Evolutionary conservation across 2,113 vertebrate genomes (phyloP).

Genomic region (Tragelaphus scriptus): DNA sequence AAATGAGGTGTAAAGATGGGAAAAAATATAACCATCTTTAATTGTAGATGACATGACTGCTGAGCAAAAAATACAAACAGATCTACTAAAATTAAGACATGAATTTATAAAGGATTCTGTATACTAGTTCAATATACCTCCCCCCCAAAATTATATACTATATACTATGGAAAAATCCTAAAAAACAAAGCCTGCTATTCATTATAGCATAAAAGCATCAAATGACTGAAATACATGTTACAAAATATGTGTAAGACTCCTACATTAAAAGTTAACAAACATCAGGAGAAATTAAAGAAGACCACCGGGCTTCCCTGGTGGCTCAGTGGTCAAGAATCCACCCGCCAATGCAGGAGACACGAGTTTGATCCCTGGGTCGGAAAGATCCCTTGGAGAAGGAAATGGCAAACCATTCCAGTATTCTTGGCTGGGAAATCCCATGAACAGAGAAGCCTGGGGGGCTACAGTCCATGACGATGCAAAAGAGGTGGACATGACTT

Average conservation of each 20-base stretch:
- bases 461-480: background rate
- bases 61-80: background rate
- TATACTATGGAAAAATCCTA: background rate
- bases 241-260: background rate
- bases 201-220: background rate
- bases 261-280: background rate
- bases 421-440: background rate
- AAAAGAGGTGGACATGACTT: background rate
- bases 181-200: background rate
- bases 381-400: background rate
- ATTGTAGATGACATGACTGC: background rate
- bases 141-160: background rate
- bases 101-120: background rate
- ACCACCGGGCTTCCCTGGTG: background rate
- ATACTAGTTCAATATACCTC: background rate
- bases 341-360: background rate
- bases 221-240: background rate
- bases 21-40: conserved; percentile 25
- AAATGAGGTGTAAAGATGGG: background rate
- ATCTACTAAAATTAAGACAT: background rate
- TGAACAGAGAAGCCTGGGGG: background rate
- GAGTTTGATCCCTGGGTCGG: background rate
- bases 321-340: background rate
- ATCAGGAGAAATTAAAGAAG: conserved; percentile 14
- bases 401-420: background rate